A percentile compares a stretch with the other conserved stretches of the same genome.
Evolutionary conservation across 2,797 vertebrate species (phyloP).

Genomic region (Silurus aristotelis): DNA sequence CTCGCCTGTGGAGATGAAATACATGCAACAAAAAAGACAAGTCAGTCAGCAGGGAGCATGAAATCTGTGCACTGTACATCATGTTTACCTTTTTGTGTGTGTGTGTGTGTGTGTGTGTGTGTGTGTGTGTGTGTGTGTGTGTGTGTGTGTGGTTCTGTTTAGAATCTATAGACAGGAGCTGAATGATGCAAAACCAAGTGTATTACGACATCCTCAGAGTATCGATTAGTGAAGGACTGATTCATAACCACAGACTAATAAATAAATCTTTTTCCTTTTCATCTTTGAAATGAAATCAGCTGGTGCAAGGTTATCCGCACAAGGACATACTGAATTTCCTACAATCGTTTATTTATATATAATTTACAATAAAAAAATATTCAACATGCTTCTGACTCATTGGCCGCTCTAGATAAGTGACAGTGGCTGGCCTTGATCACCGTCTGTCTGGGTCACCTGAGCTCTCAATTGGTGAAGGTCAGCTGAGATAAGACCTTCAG

Average conservation of each 20-base stretch:
- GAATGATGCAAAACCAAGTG: not conserved
- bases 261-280: too few species aligned
- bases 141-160: not conserved
- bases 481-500: not conserved
- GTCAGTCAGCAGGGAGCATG: slow-evolving; percentile 38
- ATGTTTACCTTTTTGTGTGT: slow-evolving; percentile 20
- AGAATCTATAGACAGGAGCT: not conserved
- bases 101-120: not conserved
- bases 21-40: slow-evolving; percentile 20
- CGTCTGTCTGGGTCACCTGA: slow-evolving; percentile 3
- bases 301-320: not conserved
- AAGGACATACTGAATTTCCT: slow-evolving; percentile 55
- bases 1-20: slow-evolving; percentile 35
- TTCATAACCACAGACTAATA: not conserved
- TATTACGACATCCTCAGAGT: not conserved
- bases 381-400: slow-evolving; percentile 72
- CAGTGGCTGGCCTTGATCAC: not conserved
- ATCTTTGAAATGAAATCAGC: not conserved
- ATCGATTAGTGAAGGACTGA: not conserved
- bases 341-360: slow-evolving; percentile 68
- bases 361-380: slow-evolving; percentile 70
- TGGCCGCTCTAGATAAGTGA: slow-evolving; percentile 56
- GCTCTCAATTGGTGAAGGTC: not conserved
- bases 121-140: not conserved
- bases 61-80: slow-evolving; percentile 22